Evolutionary conservation across 2,113 vertebrate genomes (phyloP).

Genomic region (Eubucco bourcierii): DNA sequence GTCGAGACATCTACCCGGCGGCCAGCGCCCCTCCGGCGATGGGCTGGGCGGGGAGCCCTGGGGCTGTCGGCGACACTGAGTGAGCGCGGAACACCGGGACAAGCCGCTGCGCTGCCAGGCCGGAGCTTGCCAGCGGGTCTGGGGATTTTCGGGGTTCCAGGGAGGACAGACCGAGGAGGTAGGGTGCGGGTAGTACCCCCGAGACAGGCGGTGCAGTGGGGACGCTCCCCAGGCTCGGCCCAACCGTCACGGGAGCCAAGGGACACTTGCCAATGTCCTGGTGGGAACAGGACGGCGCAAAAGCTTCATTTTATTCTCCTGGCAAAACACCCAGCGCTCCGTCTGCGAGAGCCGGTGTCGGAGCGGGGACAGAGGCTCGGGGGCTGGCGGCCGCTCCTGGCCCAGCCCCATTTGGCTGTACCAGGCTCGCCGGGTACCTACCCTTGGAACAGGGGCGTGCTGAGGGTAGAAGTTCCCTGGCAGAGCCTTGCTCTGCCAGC

Average conservation of each 20-base stretch:
- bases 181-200: neutral
- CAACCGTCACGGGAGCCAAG: neutral
- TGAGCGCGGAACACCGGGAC: neutral
- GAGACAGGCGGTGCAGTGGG: rapidly evolving
- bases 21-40: too few species aligned
- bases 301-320: neutral
- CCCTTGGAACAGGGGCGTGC: neutral
- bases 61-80: neutral
- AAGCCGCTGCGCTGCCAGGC: neutral
- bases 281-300: neutral
- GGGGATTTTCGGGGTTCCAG: neutral
- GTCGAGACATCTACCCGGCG: neutral
- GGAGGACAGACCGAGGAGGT: too few species aligned
- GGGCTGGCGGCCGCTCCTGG: neutral
- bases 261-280: neutral
- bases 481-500: neutral
- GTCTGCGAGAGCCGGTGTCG: neutral
- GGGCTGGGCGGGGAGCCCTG: neutral
- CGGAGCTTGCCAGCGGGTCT: neutral
- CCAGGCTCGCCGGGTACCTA: neutral
- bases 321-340: neutral
- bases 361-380: neutral
- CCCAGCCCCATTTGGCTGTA: constrained; percentile 7
- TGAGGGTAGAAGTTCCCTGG: neutral
- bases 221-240: neutral